phyloP scores from a whole-genome alignment of 2,797 vertebrate species.

The Scleropages formosus region DNA sequence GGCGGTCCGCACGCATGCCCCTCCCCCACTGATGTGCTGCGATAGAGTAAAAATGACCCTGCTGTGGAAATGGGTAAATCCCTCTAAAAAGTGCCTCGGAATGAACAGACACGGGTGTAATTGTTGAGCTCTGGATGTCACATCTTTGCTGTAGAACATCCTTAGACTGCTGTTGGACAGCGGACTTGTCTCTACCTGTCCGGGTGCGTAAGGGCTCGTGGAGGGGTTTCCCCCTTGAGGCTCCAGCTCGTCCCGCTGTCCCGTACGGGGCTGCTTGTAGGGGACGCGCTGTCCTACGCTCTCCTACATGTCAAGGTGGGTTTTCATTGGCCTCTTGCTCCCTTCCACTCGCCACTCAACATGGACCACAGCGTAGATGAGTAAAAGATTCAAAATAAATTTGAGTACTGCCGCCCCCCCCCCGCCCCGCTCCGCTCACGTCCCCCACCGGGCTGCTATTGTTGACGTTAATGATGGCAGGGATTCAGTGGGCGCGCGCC shows the following conservation, averaged over 20 bases:
- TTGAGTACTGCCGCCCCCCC: not conserved
- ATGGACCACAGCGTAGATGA: not conserved
- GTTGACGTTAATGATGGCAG: conserved; percentile 38
- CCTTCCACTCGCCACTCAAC: not conserved
- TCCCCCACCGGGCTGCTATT: conserved; percentile 3
- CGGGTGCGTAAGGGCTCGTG: too few relatives aligned
- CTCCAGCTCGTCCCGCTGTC: too few relatives aligned
- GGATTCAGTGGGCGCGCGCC: conserved; percentile 31
- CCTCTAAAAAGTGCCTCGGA: too few relatives aligned
- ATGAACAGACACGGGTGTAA: too few relatives aligned
- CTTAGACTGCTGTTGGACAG: too few relatives aligned
- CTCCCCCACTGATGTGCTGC: too few relatives aligned
- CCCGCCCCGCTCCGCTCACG: not conserved
- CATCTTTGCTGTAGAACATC: not conserved
- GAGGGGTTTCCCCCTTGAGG: too few relatives aligned
- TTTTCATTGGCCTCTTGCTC: not conserved
- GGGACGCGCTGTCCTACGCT: not conserved
- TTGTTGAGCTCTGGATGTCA: not conserved
- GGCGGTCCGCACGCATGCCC: too few relatives aligned
- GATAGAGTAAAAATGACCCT: too few relatives aligned
- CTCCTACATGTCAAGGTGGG: not conserved
- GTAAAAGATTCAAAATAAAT: conserved; percentile 12
- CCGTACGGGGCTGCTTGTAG: not conserved
- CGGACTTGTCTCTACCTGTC: not conserved
- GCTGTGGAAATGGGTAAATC: too few relatives aligned